Percentiles rank a stretch among this genome's conserved stretches.
Evolutionary conservation across 2,797 vertebrate genomes (phyloP).

Genomic region (Cryptoprocta ferox): DNA sequence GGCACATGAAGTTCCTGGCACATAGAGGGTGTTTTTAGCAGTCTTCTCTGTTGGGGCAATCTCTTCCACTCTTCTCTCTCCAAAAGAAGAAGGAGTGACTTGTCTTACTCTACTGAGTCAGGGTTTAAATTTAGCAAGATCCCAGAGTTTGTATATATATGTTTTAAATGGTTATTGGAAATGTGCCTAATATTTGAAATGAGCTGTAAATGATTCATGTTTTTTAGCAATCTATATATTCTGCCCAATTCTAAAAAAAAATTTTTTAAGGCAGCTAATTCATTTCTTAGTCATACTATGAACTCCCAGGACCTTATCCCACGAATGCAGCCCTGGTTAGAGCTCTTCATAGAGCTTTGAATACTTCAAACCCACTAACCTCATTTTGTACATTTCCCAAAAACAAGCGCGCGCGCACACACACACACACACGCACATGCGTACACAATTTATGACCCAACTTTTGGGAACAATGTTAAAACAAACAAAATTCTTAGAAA

Average conservation of each 20-base stretch:
- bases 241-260: background rate
- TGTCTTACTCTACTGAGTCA: constrained; percentile 38
- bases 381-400: constrained; percentile 27
- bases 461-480: constrained; percentile 65
- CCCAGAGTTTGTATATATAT: background rate
- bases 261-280: background rate
- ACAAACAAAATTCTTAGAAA: constrained; percentile 65
- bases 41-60: background rate
- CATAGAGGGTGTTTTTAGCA: background rate
- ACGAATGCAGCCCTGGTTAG: background rate
- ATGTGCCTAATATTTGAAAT: constrained; percentile 47
- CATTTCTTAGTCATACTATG: constrained; percentile 19
- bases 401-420: background rate
- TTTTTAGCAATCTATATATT: constrained; percentile 45
- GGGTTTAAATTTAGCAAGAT: constrained; percentile 68
- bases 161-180: constrained; percentile 63
- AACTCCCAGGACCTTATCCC: background rate
- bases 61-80: constrained; percentile 11
- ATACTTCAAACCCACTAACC: constrained; percentile 25
- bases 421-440: rapidly evolving
- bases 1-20: background rate
- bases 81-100: constrained; percentile 38
- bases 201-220: constrained; percentile 40
- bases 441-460: background rate
- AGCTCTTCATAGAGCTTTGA: background rate